Evolutionary conservation across 1,140 invertebrate genomes (phyloP).

Genomic region (Lasioglossum baleicum): DNA sequence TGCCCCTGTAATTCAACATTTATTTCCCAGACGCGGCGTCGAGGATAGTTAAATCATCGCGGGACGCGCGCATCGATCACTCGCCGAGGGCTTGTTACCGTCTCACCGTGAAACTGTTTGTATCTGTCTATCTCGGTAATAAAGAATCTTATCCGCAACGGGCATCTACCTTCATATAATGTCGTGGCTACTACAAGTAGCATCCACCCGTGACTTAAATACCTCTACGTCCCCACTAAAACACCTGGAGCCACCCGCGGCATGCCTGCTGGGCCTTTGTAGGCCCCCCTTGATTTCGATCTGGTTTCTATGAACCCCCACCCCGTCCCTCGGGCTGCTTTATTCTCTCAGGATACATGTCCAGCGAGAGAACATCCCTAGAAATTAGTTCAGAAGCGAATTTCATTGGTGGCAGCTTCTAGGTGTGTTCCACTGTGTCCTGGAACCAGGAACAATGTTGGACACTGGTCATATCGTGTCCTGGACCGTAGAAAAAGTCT

Average conservation of each 20-base stretch:
- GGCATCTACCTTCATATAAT: slow-evolving; percentile 19
- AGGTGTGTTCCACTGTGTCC: no score
- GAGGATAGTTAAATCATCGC: slow-evolving; percentile 47
- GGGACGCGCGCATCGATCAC: slow-evolving; percentile 38
- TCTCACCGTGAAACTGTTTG: slow-evolving; percentile 43
- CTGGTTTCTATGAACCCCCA: neutral
- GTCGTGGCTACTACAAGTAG: neutral
- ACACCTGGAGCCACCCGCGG: neutral
- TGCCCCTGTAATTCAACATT: slow-evolving; percentile 30
- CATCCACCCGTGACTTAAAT: slow-evolving; percentile 31
- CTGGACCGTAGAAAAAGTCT: no score
- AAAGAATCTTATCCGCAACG: slow-evolving; percentile 51
- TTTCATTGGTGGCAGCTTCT: no score
- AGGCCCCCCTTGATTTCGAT: neutral
- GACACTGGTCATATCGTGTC: no score
- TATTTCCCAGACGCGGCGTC: slow-evolving; percentile 14
- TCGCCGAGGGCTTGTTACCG: slow-evolving; percentile 32
- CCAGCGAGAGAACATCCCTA: no score
- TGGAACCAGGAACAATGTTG: no score
- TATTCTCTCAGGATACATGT: no score
- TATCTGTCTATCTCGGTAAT: slow-evolving; percentile 49
- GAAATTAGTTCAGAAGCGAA: no score
- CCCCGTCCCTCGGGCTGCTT: no score
- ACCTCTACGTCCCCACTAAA: slow-evolving; percentile 5
- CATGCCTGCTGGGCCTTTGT: slow-evolving; percentile 16